Evolutionary conservation across 2,888 invertebrate species (phyloP).

Genomic region (Hyposoter dolosus): DNA sequence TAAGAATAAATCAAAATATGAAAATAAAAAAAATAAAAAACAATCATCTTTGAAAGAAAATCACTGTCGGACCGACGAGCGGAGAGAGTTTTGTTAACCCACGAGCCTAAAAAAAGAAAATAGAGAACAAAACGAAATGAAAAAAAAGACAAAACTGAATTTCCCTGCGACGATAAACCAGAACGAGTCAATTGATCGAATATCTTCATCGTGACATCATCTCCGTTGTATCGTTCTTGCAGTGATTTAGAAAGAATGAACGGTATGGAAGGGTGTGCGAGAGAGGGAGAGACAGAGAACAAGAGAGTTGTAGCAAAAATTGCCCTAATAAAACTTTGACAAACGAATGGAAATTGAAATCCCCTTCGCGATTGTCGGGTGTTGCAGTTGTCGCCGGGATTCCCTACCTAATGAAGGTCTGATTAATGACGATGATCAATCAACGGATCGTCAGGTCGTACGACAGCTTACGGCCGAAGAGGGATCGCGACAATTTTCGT

Average conservation of each 20-base stretch:
- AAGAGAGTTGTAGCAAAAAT: constrained; percentile 28
- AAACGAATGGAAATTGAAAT: constrained; percentile 6
- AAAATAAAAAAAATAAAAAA: constrained; percentile 61
- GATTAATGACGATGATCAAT: constrained; percentile 68
- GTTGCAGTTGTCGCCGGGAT: constrained; percentile 84
- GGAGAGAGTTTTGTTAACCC: constrained; percentile 35
- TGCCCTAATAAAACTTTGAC: constrained; percentile 15
- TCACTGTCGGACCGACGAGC: constrained; percentile 56
- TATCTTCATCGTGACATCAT: constrained; percentile 48
- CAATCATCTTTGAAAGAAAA: constrained; percentile 57
- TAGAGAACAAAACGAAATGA: constrained; percentile 36
- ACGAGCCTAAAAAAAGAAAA: neutral
- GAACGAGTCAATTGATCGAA: constrained; percentile 25
- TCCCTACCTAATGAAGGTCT: constrained; percentile 83
- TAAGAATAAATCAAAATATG: constrained; percentile 11
- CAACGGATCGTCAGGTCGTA: constrained; percentile 60
- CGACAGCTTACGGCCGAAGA: constrained; percentile 56
- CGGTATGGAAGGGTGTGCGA: constrained; percentile 39
- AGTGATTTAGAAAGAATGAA: constrained; percentile 52
- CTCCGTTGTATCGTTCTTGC: constrained; percentile 56
- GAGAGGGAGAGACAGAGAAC: constrained; percentile 42
- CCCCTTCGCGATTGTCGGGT: constrained; percentile 72
- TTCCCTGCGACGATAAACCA: constrained; percentile 24
- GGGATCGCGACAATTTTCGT: constrained; percentile 46
- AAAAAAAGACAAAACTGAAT: constrained; percentile 12